Evolutionary conservation across 2,888 invertebrate species (phyloP).

Genomic region (Lasioglossum leucozonium): DNA sequence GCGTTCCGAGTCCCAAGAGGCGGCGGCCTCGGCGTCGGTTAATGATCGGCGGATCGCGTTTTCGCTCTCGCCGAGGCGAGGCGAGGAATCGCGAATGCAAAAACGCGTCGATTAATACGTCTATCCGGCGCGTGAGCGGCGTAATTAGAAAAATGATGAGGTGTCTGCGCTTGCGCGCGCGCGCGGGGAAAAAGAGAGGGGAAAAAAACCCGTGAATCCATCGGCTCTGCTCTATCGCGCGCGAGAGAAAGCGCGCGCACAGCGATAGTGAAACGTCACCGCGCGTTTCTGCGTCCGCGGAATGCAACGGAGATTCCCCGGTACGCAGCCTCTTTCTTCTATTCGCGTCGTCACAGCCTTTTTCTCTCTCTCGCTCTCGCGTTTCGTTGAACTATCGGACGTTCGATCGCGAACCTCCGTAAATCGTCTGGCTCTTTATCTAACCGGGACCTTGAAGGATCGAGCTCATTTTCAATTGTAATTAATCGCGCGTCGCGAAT

Average conservation of each 20-base stretch:
- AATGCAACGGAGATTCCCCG: slow-evolving; percentile 36
- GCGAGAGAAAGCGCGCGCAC: slow-evolving; percentile 67
- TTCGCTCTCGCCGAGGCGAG: neutral
- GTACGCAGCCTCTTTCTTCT: slow-evolving; percentile 8
- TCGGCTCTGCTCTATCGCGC: slow-evolving; percentile 66
- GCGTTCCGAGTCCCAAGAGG: neutral
- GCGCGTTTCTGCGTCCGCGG: slow-evolving; percentile 42
- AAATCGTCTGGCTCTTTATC: neutral
- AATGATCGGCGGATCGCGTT: neutral
- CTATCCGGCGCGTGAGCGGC: slow-evolving; percentile 21
- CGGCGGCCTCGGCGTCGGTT: neutral
- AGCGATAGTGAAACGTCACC: slow-evolving; percentile 69
- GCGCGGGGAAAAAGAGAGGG: slow-evolving; percentile 12
- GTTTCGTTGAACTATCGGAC: neutral
- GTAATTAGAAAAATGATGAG: slow-evolving; percentile 45
- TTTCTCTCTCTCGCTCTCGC: too few species aligned
- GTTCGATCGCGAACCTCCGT: neutral
- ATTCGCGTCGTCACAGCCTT: neutral
- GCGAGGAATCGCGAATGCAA: slow-evolving; percentile 2
- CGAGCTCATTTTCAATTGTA: neutral
- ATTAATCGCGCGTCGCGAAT: neutral
- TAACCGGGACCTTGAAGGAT: neutral
- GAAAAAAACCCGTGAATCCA: slow-evolving; percentile 46
- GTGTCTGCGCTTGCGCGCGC: neutral
- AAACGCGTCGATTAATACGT: slow-evolving; percentile 41